A percentile compares a stretch with the other conserved stretches of the same genome.
These are phyloP conservation scores for Eonycteris spelaea DNA, from an alignment of 2,113 vertebrate species.

Conservation along the genomic window DNA sequence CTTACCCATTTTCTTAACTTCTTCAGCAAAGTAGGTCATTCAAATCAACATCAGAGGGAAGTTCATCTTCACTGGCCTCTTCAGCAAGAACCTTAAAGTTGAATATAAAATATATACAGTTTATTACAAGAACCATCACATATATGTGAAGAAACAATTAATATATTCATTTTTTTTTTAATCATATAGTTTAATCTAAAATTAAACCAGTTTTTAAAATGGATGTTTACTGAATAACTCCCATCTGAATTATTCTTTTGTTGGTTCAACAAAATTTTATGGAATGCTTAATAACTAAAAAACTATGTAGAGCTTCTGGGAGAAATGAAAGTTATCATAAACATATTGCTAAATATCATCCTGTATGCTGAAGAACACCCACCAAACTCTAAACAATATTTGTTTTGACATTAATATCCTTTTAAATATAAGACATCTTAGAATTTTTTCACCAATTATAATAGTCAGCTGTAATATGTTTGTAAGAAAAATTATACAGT, in stretches of 20 bases:
- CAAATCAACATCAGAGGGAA: slow-evolving; percentile 92
- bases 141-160: background rate
- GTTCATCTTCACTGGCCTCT: slow-evolving; percentile 86
- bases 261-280: background rate
- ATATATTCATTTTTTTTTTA: background rate
- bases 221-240: slow-evolving; percentile 6
- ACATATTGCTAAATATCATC: background rate
- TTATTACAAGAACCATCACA: background rate
- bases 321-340: background rate
- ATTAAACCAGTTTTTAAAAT: slow-evolving; percentile 17
- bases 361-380: background rate
- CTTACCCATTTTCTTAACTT: slow-evolving; percentile 86
- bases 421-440: background rate
- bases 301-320: background rate
- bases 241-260: background rate
- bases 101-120: slow-evolving; percentile 14
- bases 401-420: slow-evolving; percentile 17
- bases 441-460: background rate
- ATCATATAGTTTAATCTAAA: slow-evolving; percentile 23
- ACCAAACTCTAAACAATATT: background rate
- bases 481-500: slow-evolving; percentile 10
- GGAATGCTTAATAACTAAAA: background rate
- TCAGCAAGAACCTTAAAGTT: slow-evolving; percentile 79
- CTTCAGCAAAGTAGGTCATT: slow-evolving; percentile 93
- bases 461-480: background rate